Conservation (phyloP, 2,113 vertebrate species). For the Sander vitreus region DNA sequence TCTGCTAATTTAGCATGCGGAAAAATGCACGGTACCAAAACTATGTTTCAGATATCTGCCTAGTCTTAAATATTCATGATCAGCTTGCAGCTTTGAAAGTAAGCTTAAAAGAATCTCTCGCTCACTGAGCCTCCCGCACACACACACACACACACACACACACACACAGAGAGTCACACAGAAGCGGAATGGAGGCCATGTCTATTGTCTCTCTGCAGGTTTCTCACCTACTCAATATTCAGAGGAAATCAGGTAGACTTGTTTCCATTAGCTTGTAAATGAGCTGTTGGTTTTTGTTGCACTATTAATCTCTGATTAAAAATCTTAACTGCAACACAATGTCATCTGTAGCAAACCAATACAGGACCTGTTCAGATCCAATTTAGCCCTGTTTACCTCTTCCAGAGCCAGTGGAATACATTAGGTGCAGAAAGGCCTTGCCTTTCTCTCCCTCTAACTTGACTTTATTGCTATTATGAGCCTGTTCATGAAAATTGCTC, state of each 20-base stretch:
- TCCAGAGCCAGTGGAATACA: slow-evolving; percentile 13
- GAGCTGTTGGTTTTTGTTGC: slow-evolving; percentile 61
- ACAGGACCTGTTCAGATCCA: slow-evolving; percentile 42
- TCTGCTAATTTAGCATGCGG: slow-evolving; percentile 58
- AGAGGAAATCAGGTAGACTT: slow-evolving; percentile 67
- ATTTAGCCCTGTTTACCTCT: slow-evolving; percentile 35
- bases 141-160: neutral
- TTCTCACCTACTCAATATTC: slow-evolving; percentile 54
- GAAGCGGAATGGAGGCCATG: neutral
- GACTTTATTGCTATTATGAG: slow-evolving; percentile 16
- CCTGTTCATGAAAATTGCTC: slow-evolving; percentile 35
- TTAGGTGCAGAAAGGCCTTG: neutral
- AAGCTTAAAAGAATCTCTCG: slow-evolving; percentile 61
- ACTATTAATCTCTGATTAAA: slow-evolving; percentile 77
- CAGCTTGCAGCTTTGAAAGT: slow-evolving; percentile 72
- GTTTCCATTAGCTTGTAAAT: slow-evolving; percentile 70
- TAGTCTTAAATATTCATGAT: slow-evolving; percentile 78
- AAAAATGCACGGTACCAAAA: slow-evolving; percentile 48
- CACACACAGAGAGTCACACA: neutral
- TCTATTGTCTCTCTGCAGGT: slow-evolving; percentile 39
- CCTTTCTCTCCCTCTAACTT: neutral
- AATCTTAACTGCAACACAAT: slow-evolving; percentile 58
- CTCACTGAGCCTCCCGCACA: slow-evolving; percentile 28
- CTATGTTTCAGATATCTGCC: slow-evolving; percentile 62
- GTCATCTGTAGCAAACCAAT: slow-evolving; percentile 38